Base-by-base conservation (phyloP, 2,797 vertebrate genomes). In the Loriculus beryllinus region DNA sequence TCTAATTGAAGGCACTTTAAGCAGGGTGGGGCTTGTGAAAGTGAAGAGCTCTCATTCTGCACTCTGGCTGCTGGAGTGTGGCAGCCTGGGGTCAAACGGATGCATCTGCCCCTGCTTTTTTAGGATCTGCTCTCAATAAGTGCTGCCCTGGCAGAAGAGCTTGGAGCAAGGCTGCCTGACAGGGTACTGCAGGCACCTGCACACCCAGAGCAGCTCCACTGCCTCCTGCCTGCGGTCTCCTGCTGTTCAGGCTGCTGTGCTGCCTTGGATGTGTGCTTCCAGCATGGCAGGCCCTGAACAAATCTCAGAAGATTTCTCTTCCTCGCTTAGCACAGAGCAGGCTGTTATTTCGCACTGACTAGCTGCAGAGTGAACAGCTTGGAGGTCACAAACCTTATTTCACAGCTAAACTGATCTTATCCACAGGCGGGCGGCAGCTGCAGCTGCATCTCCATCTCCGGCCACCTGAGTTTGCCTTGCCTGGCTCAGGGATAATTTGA, bases 1-100 rank as follows among this genome's bases (percentile, higher is more conserved):
- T 96, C 83, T 97, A 96, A 97, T 85, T 94, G 91, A 96, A 90
- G 77, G 49, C 48, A 60, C 64, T 95, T 90, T 81, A 81, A 60
- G 67, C 43, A 37, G 60, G 78, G 88, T 62, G 85, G 68, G 65
- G 78, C 57, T 92, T 83, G n/a, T 57, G 83, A 82, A 59, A 82
- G 59, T 51, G 39, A 37, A 80, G 91, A 71, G 82, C 28, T 33
- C 82, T 94, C 63, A 92, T 78, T 31, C 45, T 64, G 68, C 12
- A 21, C 65, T 84, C 74, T n/a, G 31, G 22, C 37, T 62, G 68
- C 43, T 62, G 37, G 52, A 85, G 37, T 63, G 31, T 1, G 7
- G 40, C 40, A 85, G 14, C 25, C 33, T 88, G 68, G 35, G 70
- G 45, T 85, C 59, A 51, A 33, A 82, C 23, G 22, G 42, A 79